Conservation (phyloP, 2,113 vertebrate species). For the Psammodynastes pulverulentus region DNA sequence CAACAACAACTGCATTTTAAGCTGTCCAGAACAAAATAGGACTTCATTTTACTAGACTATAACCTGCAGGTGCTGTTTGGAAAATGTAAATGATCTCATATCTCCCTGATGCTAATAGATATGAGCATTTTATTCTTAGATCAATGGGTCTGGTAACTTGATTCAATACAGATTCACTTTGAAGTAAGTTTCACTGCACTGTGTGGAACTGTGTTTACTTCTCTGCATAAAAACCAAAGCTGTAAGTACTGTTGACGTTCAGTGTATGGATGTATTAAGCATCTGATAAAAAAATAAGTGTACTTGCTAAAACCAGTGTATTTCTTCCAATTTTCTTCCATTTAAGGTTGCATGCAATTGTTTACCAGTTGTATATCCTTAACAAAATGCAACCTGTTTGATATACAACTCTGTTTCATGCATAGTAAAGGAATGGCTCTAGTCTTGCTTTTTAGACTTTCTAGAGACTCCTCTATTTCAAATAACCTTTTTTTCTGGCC, state of each 20-base stretch:
- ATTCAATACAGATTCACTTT: neutral
- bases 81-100: neutral
- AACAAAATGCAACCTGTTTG: neutral
- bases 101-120: neutral
- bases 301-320: neutral
- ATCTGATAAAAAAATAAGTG: neutral
- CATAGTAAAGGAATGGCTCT: neutral
- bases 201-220: neutral
- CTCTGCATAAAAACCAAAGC: neutral
- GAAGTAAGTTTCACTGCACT: neutral
- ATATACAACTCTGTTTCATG: neutral
- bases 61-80: neutral
- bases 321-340: neutral
- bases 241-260: neutral
- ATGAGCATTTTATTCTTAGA: neutral
- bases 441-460: slow-evolving; percentile 45
- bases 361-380: neutral
- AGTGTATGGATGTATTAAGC: neutral
- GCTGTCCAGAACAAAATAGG: neutral
- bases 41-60: neutral
- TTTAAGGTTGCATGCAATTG: neutral
- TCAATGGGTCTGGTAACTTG: neutral
- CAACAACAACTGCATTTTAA: neutral
- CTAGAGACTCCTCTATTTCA: slow-evolving; percentile 45
- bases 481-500: slow-evolving; percentile 58